These are phyloP conservation scores for Drosophila sturtevanti DNA, from an alignment of 1,140 invertebrate species.

Conservation along the genomic window DNA sequence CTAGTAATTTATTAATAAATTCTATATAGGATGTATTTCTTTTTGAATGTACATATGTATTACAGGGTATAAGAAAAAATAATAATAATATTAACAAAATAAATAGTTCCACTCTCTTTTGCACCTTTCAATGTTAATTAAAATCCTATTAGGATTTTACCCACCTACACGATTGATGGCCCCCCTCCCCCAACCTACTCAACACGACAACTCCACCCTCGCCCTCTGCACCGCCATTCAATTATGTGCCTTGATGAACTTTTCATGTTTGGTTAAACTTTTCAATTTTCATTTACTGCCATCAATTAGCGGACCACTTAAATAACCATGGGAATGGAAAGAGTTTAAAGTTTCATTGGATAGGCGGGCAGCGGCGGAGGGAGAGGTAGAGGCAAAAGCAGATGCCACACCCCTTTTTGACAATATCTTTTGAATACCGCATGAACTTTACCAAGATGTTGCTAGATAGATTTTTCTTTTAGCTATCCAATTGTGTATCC, in stretches of 20 bases:
- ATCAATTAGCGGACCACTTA: conserved; percentile 7
- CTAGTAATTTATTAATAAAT: too few relatives aligned
- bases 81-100: not conserved
- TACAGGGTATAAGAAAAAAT: too few relatives aligned
- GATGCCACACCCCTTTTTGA: not conserved
- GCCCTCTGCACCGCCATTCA: not conserved
- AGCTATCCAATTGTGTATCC: not conserved
- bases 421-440: not conserved
- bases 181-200: not conserved
- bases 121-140: conserved; percentile 12
- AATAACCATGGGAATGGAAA: not conserved
- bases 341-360: not conserved
- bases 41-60: too few relatives aligned
- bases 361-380: not conserved
- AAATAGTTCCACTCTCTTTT: not conserved
- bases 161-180: not conserved
- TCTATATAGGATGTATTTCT: too few relatives aligned
- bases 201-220: not conserved
- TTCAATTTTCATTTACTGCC: conserved; percentile 10
- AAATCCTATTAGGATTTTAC: not conserved
- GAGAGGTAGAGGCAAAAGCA: too few relatives aligned
- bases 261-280: conserved; percentile 17
- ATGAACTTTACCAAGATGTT: not conserved
- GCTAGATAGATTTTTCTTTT: not conserved
- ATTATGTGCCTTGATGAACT: conserved; percentile 15